Conservation (phyloP, 2,797 vertebrate species). For the Sciurus carolinensis region DNA sequence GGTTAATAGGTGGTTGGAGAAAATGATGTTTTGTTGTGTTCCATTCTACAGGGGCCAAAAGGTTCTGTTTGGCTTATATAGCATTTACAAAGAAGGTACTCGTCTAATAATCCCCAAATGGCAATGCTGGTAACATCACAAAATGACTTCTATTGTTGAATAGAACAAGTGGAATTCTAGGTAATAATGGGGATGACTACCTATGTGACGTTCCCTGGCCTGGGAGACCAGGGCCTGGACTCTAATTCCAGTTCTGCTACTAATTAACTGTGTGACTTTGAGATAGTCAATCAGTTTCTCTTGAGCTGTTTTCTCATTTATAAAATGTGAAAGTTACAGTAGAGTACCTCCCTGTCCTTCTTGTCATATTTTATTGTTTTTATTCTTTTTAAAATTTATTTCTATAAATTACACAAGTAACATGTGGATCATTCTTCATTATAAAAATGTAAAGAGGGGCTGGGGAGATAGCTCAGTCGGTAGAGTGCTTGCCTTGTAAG, state of each 20-base stretch:
- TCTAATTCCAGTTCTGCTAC: constrained; percentile 68
- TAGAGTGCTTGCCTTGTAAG: too few species aligned
- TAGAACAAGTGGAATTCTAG: constrained; percentile 54
- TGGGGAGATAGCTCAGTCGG: too few species aligned
- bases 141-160: constrained; percentile 71
- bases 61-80: constrained; percentile 70
- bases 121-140: constrained; percentile 69
- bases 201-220: neutral
- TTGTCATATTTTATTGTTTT: neutral
- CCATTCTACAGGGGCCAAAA: constrained; percentile 69
- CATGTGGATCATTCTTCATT: constrained; percentile 30
- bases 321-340: constrained; percentile 12
- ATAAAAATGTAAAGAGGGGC: constrained; percentile 6
- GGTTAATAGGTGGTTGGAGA: constrained; percentile 73
- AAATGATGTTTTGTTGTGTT: constrained; percentile 75
- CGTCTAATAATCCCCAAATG: constrained; percentile 73
- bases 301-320: constrained; percentile 53
- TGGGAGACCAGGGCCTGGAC: constrained; percentile 48
- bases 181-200: constrained; percentile 61
- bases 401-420: constrained; percentile 27
- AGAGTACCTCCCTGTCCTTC: neutral
- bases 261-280: constrained; percentile 64
- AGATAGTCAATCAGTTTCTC: constrained; percentile 22
- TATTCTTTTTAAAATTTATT: constrained; percentile 10
- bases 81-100: constrained; percentile 70